phyloP scores from a whole-genome alignment of 1,140 invertebrate genomes.

The Heliconius hewitsoni region DNA sequence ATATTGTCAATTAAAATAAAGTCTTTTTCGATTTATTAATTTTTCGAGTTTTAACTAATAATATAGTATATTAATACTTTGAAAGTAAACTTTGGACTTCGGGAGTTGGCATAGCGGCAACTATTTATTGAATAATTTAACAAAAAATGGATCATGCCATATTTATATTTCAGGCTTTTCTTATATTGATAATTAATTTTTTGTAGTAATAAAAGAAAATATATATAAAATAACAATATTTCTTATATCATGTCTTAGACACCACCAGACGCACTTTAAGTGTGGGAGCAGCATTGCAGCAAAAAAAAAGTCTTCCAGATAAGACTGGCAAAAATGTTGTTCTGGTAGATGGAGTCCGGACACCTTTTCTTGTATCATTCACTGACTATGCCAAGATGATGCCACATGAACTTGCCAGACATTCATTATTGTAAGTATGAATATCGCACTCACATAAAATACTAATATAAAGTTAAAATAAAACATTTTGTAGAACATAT shows the following conservation, averaged over 20 bases:
- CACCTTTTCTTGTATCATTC: conserved; percentile 96
- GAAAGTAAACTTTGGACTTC: conserved; percentile 55
- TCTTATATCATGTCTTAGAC: conserved; percentile 43
- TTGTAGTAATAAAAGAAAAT: no score
- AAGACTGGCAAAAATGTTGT: conserved; percentile 93
- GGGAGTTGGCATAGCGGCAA: conserved; percentile 37
- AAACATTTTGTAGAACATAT: not conserved
- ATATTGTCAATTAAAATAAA: not conserved
- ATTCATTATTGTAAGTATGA: conserved; percentile 91
- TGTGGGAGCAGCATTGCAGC: conserved; percentile 74
- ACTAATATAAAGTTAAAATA: not conserved
- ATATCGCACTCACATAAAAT: not conserved
- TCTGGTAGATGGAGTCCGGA: conserved; percentile 96
- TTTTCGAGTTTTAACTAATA: not conserved
- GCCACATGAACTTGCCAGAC: conserved; percentile 96
- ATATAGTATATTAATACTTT: conserved; percentile 1
- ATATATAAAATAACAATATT: no score
- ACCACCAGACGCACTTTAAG: conserved; percentile 76
- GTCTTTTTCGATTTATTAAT: not conserved
- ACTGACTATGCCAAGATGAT: conserved; percentile 96
- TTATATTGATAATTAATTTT: not conserved
- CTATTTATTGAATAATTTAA: conserved; percentile 27
- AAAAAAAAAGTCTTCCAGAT: conserved; percentile 82
- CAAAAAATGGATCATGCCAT: not conserved
- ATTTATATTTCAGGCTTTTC: no score